Conservation (phyloP, 1,140 invertebrate species). For the Polypedilum vanderplanki region DNA sequence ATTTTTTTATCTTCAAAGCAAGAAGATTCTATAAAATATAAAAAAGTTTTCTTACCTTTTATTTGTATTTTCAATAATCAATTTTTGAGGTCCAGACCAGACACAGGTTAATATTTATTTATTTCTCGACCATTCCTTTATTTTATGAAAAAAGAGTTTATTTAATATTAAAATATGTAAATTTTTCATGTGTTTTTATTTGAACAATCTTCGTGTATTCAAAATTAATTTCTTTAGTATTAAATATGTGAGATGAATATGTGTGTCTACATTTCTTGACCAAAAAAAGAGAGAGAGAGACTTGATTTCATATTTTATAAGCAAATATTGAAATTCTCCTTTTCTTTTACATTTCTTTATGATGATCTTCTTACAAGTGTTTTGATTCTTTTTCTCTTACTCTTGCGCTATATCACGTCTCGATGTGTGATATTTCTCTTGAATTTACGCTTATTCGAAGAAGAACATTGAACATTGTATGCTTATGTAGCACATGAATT, state of each 20-base stretch:
- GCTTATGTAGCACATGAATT: background rate
- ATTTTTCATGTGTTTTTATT: conserved; percentile 19
- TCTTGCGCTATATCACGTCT: background rate
- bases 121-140: background rate
- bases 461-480: background rate
- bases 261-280: background rate
- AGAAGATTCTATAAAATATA: background rate
- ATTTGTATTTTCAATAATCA: conserved; percentile 20
- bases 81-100: background rate
- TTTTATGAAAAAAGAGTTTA: background rate
- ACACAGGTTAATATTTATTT: conserved; percentile 8
- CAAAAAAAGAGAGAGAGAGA: background rate
- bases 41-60: background rate
- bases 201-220: conserved; percentile 18
- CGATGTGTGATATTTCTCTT: conserved; percentile 1
- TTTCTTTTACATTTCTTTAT: background rate
- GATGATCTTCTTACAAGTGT: conserved; percentile 12
- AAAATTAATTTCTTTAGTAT: conserved; percentile 15
- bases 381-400: background rate
- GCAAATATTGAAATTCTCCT: conserved; percentile 18
- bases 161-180: conserved; percentile 20
- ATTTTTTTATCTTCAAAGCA: background rate
- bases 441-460: background rate
- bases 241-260: background rate
- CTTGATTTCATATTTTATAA: conserved; percentile 8